Evolutionary conservation across 2,888 invertebrate genomes (phyloP), one percentile per base, ranked within the genome.

Genomic region (Ormyrus nitidulus): DNA sequence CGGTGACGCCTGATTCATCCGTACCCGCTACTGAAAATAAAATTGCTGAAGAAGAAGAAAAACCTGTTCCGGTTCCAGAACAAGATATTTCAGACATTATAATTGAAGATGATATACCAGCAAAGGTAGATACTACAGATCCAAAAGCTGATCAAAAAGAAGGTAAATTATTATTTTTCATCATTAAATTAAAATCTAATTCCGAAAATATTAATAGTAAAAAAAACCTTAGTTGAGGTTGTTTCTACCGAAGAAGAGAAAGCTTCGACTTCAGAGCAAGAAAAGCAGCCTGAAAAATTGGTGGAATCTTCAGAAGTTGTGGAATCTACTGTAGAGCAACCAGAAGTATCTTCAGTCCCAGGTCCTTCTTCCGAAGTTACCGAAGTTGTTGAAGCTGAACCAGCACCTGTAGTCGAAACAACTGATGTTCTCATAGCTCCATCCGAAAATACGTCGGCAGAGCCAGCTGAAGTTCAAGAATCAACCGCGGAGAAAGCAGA

Each of bases 231-330:
- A 34, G 34, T 34, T 34, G 34, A 34, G 4, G 34, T 54, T 8
- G 6, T 59, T 51, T 58, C 6, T 19, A 72, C 34, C 34, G 7
- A 65, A 49, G 61, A 64, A 56, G 44, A 59, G 13, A 34, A 54
- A 61, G 34, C 34, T 34, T 34, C 34, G 4, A 34, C 13, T 46
- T 46, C 54, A 3, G 51, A 65, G 19, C 59, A 77, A 19, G 9
- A 66, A 13, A 58, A 73, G 10, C 51, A 61, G 6, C 0, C 58
- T n/a, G 72, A 73, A 69, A 58, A 75, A 2, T 6, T 19, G 2
- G 91, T 92, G 82, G 91, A 92, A 59, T 92, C 91, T 34, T 91
- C 94, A 79, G 92, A 96, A 73, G 91, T 93, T 48, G 87, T 90
- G 7, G 92, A 93, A 64, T n/a, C 62, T 5, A 46, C 51, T 51